Conservation (phyloP, 2,888 invertebrate species). For the Choristoneura rosaceana region DNA sequence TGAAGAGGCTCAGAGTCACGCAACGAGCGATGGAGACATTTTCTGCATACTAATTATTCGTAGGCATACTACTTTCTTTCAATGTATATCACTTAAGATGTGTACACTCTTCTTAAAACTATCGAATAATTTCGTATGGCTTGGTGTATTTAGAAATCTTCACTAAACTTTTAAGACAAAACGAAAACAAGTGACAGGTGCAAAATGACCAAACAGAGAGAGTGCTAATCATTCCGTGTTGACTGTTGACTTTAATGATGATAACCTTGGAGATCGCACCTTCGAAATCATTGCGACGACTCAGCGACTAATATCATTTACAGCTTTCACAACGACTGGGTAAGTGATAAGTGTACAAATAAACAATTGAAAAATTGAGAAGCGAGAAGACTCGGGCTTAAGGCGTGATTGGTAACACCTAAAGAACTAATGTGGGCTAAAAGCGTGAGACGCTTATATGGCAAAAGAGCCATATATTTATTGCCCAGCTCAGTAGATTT, state of each 20-base stretch:
- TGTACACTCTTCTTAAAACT: too few relatives aligned
- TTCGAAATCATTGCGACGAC: conserved; percentile 28
- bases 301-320: conserved; percentile 21
- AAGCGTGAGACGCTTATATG: too few relatives aligned
- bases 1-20: too few relatives aligned
- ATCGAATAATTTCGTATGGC: too few relatives aligned
- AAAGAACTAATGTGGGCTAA: not conserved
- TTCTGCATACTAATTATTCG: too few relatives aligned
- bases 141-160: not conserved
- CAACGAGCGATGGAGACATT: too few relatives aligned
- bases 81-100: too few relatives aligned
- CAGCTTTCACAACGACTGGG: conserved; percentile 27
- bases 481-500: too few relatives aligned
- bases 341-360: conserved; percentile 9
- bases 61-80: too few relatives aligned
- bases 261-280: conserved; percentile 26
- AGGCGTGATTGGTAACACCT: not conserved
- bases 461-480: too few relatives aligned
- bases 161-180: not conserved
- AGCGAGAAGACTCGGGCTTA: not conserved
- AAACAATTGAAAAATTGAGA: conserved; percentile 12
- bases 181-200: conserved; percentile 2
- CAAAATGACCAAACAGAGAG: conserved; percentile 26
- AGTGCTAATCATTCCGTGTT: not conserved
- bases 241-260: conserved; percentile 15